phyloP scores from a whole-genome alignment of 2,113 vertebrate genomes.

The Ailurus styani region DNA sequence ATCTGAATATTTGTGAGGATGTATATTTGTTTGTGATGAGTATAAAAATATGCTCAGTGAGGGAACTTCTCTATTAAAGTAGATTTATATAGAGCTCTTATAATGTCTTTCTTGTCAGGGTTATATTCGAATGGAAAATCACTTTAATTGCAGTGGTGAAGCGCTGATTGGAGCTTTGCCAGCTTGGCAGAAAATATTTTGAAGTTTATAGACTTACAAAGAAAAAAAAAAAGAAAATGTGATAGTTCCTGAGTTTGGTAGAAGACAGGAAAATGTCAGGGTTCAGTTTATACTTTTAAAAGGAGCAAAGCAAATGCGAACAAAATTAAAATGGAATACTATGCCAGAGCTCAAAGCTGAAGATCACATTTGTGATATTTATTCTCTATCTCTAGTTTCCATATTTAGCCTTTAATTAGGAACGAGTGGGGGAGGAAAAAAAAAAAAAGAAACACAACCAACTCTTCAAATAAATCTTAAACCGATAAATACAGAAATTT shows the following conservation, averaged over 20 bases:
- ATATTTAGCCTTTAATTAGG: neutral
- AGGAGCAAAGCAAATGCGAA: conserved; percentile 7
- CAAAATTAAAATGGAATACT: conserved; percentile 35
- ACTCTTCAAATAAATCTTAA: neutral
- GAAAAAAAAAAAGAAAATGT: neutral
- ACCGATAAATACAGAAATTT: neutral
- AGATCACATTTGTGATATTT: conserved; percentile 20
- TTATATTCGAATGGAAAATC: conserved; percentile 71
- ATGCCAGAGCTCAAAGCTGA: conserved; percentile 33
- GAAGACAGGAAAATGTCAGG: neutral
- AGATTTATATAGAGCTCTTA: conserved; percentile 50
- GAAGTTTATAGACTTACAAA: conserved; percentile 21
- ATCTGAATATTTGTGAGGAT: conserved; percentile 64
- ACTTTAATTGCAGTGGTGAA: conserved; percentile 70
- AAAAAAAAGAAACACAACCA: neutral
- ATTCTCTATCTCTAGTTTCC: conserved; percentile 45
- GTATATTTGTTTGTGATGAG: conserved; percentile 69
- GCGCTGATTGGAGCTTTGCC: conserved; percentile 59
- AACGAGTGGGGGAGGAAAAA: neutral
- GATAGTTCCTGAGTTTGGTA: conserved; percentile 9
- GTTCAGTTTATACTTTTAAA: conserved; percentile 29
- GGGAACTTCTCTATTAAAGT: conserved; percentile 72
- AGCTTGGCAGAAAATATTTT: conserved; percentile 28
- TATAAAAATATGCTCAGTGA: conserved; percentile 70
- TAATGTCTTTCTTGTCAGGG: conserved; percentile 49